phyloP scores from a whole-genome alignment of 2,797 vertebrate species.

The Jordanella pulchra region DNA sequence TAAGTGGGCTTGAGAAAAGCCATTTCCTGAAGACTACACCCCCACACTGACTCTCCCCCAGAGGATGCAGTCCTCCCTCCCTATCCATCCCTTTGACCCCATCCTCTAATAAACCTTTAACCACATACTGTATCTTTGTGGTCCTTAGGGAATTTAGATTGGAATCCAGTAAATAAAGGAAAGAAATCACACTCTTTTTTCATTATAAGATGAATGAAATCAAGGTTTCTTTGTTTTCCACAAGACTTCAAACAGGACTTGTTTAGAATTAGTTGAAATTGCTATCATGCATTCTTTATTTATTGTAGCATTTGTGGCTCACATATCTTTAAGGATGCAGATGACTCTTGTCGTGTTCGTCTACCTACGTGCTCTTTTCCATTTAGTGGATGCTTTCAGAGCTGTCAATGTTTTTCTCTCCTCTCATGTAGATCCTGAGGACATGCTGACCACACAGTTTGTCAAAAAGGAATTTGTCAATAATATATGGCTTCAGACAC shows the following conservation, averaged over 20 bases:
- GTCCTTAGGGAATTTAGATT: background rate
- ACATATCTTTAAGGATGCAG: constrained; percentile 24
- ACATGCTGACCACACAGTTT: constrained; percentile 22
- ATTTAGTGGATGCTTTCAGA: constrained; percentile 25
- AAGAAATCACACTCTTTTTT: background rate
- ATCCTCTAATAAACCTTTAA: too few relatives aligned
- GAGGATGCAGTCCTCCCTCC: too few relatives aligned
- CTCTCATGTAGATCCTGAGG: constrained; percentile 21
- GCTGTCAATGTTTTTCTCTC: constrained; percentile 20
- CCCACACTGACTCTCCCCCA: too few relatives aligned
- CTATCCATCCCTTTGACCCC: too few relatives aligned
- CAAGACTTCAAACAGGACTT: background rate
- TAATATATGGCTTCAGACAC: constrained; percentile 37
- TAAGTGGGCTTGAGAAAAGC: too few relatives aligned
- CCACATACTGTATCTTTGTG: too few relatives aligned
- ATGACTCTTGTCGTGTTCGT: constrained; percentile 15
- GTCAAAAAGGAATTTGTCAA: constrained; percentile 6
- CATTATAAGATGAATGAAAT: background rate
- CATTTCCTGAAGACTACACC: too few relatives aligned
- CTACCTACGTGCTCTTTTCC: constrained; percentile 35
- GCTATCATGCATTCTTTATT: background rate
- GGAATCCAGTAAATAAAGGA: background rate
- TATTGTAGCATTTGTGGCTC: constrained; percentile 9
- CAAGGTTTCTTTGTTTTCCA: background rate
- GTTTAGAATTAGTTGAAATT: background rate